Evolutionary conservation across 2,888 invertebrate genomes (phyloP), one percentile per base, ranked within the genome.

Genomic region (Isotomurus palustris): DNA sequence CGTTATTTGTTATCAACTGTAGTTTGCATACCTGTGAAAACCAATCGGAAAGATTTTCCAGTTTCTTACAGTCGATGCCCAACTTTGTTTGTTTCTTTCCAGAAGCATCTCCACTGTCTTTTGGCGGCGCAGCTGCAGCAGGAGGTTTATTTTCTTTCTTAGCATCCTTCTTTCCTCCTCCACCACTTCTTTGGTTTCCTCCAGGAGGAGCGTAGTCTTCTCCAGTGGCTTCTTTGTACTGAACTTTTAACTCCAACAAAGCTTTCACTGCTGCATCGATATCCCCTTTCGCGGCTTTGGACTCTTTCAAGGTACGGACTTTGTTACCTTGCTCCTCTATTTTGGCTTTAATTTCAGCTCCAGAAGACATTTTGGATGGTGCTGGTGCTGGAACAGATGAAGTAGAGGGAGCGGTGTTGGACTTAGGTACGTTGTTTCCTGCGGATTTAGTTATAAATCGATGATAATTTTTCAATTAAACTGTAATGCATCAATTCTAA

Each of bases 41-140:
- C 99, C 99, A 99, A 62, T 97, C 96, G 0, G 96, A 82, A 27
- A 99, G 79, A 75, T 94, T 91, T 24, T 89, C 92, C 71, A 87
- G 87, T 75, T 99, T 99, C 70, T 83, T 87, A 0, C 88, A 91
- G 76, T 97, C 97, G 22, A 99, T 76, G 2, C 99, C 96, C 6
- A 99, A 78, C 50, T 94, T 82, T 0, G 96, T 95, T 73, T 93
- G 85, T 73, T 96, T 96, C 27, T 60, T 60, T 4, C n/a, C 47
- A 17, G 53, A 55, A 14, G 24, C 47, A 17, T 64, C 49, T 10
- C 47, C 44, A 5, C 44, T 77, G 0, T 78, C 80, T 0, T 80
- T 73, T 53, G 72, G 73, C 6, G 70, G 71, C 0, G 77, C 0
- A 74, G 69, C 43, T 76, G 76, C 40, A 68, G 47, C 6, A 74